Evolutionary conservation across 2,113 vertebrate genomes (phyloP).

Genomic region (Rhynchomys soricoides): DNA sequence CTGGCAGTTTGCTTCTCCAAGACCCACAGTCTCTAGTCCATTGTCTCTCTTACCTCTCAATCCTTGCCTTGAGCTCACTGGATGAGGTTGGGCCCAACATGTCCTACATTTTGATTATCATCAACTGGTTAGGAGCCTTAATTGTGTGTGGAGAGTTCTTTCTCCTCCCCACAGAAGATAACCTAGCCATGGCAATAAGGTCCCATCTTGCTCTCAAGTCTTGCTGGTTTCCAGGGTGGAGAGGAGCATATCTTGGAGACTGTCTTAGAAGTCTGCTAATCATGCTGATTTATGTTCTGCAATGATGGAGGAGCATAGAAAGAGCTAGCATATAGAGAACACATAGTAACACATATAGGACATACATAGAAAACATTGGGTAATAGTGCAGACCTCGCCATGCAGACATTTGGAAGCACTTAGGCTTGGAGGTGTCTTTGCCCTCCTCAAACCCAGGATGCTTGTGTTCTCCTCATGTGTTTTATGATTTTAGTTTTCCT

Average conservation of each 20-base stretch:
- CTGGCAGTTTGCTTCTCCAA: neutral
- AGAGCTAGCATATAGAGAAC: neutral
- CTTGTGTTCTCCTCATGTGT: neutral
- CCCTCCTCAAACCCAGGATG: neutral
- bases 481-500: slow-evolving; percentile 46
- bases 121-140: neutral
- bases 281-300: neutral
- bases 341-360: too few species aligned
- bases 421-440: neutral
- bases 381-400: neutral
- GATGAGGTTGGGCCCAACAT: neutral
- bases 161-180: neutral
- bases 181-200: neutral
- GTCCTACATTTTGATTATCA: neutral
- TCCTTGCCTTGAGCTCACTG: neutral
- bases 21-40: neutral
- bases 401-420: neutral
- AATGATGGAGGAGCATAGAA: neutral
- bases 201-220: neutral
- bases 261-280: neutral
- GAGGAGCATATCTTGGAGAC: neutral
- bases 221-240: neutral
- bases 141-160: neutral
- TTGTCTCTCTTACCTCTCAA: neutral
- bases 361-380: neutral